Percentiles rank a stretch among this genome's conserved stretches.
These are phyloP conservation scores for Pithys albifrons DNA, from an alignment of 2,113 vertebrate genomes.

Conservation along the genomic window DNA sequence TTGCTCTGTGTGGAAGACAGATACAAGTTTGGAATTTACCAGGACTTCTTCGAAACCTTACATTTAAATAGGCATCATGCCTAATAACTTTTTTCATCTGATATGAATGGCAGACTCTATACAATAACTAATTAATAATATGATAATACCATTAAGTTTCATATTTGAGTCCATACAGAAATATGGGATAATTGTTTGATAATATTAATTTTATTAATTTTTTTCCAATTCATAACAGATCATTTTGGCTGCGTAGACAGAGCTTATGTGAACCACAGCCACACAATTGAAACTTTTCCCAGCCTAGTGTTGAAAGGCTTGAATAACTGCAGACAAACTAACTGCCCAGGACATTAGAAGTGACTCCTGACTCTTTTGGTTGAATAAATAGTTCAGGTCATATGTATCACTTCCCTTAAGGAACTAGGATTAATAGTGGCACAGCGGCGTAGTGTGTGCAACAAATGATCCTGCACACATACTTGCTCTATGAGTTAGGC, in stretches of 20 bases:
- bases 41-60: background rate
- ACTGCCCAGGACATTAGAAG: background rate
- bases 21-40: background rate
- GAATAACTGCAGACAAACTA: background rate
- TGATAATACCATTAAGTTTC: background rate
- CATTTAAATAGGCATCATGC: background rate
- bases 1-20: background rate
- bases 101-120: background rate
- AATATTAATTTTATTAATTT: background rate
- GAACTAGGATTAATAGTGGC: background rate
- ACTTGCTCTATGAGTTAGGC: background rate
- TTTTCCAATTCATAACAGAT: background rate
- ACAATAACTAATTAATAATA: background rate
- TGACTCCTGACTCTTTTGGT: background rate
- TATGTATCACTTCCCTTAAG: background rate
- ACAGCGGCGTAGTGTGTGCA: background rate
- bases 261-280: background rate
- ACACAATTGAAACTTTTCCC: background rate
- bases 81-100: background rate
- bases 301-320: background rate
- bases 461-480: too few relatives aligned
- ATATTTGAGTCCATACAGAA: background rate
- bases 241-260: fast-evolving
- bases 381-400: background rate
- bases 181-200: background rate